Base-by-base conservation (phyloP, 2,888 invertebrate genomes). In the Lysandra bellargus region DNA sequence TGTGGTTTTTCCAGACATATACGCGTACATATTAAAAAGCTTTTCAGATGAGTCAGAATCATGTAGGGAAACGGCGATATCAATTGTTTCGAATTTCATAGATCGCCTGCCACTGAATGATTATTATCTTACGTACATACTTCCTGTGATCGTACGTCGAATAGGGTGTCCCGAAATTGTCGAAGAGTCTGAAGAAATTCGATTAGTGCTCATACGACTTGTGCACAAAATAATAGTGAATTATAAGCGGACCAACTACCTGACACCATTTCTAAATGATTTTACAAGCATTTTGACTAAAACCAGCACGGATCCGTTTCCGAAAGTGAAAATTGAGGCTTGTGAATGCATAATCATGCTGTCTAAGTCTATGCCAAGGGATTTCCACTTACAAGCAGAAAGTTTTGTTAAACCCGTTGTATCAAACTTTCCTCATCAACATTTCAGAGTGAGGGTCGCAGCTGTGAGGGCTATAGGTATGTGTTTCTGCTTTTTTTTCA, bases 341-440 rank as follows among this genome's bases (percentile, higher is more conserved):
- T 98, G 98, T 88, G 93, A 95, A 80, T 96, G 97, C 84, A 95
- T 97, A 73, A 95, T 96, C 1, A 88, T 95, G 78, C 84, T 98
- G 72, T 96, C 97, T 0, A 95, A 93, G 80, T 92, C 95, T 3
- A 85, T 97, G 7, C 96, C 97, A 0, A 92, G 94, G 80, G 95
- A 97, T 85, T 97, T 99, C 88, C 97, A 97, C 85, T 94, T 96
- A 81, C 96, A 96, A 83, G 96, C 97, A 0, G 97, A 98, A 84
- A 95, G 91, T 64, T 95, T 98, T 82, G 95, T 97, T 0, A 96
- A 96, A 83, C 97, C 98, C 0, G 93, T 98, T 1, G 88, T 98
- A 72, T 91, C 94, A 4, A 96, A 97, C 86, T 95, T 98, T 84
- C 93, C 95, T 49, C 98, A 99, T 89, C 98, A 98, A 85, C 98